A percentile compares a stretch with the other conserved stretches of the same genome.
Evolutionary conservation across 2,888 invertebrate genomes (phyloP).

Genomic region (Eupithecia centaureata): DNA sequence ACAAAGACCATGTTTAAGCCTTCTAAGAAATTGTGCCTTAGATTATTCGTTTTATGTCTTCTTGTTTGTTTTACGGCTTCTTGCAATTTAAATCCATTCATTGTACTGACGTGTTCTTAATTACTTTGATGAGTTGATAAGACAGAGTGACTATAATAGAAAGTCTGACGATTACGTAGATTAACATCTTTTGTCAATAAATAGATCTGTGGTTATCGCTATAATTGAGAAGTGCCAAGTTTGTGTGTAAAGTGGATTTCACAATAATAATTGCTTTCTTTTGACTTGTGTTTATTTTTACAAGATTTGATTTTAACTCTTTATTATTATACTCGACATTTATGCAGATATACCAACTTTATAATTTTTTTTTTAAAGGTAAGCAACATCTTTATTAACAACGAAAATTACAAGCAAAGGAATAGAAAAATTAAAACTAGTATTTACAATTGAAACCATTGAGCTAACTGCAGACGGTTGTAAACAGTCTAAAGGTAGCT

Average conservation of each 20-base stretch:
- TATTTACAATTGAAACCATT: no score
- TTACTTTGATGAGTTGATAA: conserved; percentile 8
- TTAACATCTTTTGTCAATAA: conserved; percentile 11
- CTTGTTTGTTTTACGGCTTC: conserved; percentile 14
- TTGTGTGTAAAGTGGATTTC: neutral
- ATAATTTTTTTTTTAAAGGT: no score
- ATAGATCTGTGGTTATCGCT: conserved; percentile 8
- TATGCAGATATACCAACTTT: neutral
- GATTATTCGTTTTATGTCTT: conserved; percentile 4
- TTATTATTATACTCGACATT: neutral
- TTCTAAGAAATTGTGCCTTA: neutral
- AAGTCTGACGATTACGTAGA: conserved; percentile 4
- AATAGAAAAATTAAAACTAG: no score
- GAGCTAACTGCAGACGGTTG: no score
- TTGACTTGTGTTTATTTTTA: neutral
- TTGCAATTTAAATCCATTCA: conserved; percentile 7
- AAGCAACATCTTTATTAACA: no score
- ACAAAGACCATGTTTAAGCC: neutral
- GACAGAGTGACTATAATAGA: conserved; percentile 4
- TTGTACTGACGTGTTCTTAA: conserved; percentile 13
- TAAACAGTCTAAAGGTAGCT: no score
- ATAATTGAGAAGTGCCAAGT: neutral
- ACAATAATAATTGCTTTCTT: no score
- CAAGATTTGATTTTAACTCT: neutral
- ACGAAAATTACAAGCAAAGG: no score